phyloP scores from a whole-genome alignment of 2,797 vertebrate species.

The Arctocebus calabarensis region DNA sequence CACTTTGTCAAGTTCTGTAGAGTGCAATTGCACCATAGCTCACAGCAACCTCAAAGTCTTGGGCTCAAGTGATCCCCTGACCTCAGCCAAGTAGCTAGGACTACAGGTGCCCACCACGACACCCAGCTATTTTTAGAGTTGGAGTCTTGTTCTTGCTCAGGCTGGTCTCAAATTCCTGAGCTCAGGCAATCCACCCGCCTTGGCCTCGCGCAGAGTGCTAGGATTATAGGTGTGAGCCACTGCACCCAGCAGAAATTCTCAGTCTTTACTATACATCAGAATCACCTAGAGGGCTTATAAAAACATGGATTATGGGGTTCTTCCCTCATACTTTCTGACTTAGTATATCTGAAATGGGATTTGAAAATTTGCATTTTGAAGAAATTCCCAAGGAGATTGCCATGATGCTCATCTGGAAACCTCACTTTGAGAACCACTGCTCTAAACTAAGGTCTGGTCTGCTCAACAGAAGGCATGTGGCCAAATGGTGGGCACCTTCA shows the following conservation, averaged over 20 bases:
- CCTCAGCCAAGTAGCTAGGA: too few relatives aligned
- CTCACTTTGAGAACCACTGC: background rate
- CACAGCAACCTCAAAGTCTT: too few relatives aligned
- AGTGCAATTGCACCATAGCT: too few relatives aligned
- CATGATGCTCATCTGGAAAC: background rate
- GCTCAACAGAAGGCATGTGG: background rate
- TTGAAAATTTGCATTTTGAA: slow-evolving; percentile 12
- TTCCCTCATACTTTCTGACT: background rate
- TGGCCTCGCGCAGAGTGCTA: too few relatives aligned
- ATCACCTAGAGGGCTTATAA: background rate
- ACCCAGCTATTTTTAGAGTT: too few relatives aligned
- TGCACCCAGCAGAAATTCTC: background rate
- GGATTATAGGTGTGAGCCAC: too few relatives aligned
- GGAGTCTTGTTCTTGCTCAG: too few relatives aligned
- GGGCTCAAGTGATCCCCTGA: too few relatives aligned
- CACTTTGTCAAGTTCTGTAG: too few relatives aligned
- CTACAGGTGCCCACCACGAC: too few relatives aligned
- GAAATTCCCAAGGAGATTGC: background rate
- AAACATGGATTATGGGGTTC: background rate
- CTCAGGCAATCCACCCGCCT: too few relatives aligned
- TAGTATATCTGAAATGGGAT: background rate
- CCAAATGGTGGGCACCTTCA: background rate
- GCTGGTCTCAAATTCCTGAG: too few relatives aligned
- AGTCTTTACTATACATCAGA: background rate
- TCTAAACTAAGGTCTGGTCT: background rate